Base-by-base conservation (phyloP, 2,888 invertebrate genomes). In the Meghimatium bilineatum region DNA sequence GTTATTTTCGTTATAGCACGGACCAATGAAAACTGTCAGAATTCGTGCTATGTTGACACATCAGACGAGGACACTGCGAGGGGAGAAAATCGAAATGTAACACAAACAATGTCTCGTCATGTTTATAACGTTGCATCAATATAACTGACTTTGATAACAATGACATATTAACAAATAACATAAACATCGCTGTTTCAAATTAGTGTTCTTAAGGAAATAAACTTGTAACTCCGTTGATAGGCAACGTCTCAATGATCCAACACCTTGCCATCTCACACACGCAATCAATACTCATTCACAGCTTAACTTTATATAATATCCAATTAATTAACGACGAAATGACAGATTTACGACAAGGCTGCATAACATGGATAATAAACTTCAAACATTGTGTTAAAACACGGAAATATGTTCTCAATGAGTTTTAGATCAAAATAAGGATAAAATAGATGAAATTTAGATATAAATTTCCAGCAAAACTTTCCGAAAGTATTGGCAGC, bases 41-140 rank as follows among this genome's bases (percentile, higher is more conserved):
- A 32, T 74, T 34, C 14, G 74, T 74, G 74, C 52, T 52, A 52
- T n/a, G 26, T 44, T 72, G n/a, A 49, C 72, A 44, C 44, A 3
- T 44, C n/a, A 44, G 8, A 29, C n/a, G 49, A n/a, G 44, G 72
- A 72, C 72, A 12, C 12, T 12, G 14, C 44, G n/a, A 72, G 74
- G 32, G 74, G 1, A 52, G 52, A 74, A 74, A 74, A 74, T 74
- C 74, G 74, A 74, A 52, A 32, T 23, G 32, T 20, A 63, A 63
- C 38, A 60, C 60, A 36, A 23, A 17, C 32, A 32, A 29, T 8
- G 32, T 6, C 29, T 14, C 32, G 0, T 17, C 32, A 66, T 66
- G 32, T 66, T 23, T 1, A n/a, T 32, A 66, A 66, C 3, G 66
- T 66, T 29, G 32, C 17, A 14, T 14, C 17, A 12, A 8, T 29